phyloP scores from a whole-genome alignment of 2,888 invertebrate genomes.

The Rhamphomyia laevipes region DNA sequence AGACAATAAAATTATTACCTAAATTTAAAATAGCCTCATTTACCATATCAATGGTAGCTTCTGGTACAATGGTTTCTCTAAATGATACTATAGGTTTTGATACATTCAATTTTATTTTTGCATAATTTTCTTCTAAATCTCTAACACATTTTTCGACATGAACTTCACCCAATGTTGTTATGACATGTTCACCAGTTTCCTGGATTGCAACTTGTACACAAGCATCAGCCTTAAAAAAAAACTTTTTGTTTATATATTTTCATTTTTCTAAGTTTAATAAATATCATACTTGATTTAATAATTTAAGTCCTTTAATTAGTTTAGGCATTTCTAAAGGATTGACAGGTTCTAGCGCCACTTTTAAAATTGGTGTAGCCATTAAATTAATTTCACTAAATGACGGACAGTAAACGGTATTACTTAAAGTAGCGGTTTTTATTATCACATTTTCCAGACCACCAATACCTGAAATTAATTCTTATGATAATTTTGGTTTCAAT shows the following conservation, averaged over 20 bases:
- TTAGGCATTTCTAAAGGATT: slow-evolving; percentile 67
- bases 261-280: not conserved
- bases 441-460: slow-evolving; percentile 75
- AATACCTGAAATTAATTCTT: slow-evolving; percentile 45
- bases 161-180: slow-evolving; percentile 93
- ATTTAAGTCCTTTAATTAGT: slow-evolving; percentile 61
- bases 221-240: slow-evolving; percentile 50
- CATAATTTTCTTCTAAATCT: slow-evolving; percentile 73
- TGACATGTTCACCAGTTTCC: slow-evolving; percentile 89
- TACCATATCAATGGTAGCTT: slow-evolving; percentile 71
- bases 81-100: slow-evolving; percentile 96
- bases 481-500: slow-evolving; percentile 6
- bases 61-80: slow-evolving; percentile 79
- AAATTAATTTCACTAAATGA: slow-evolving; percentile 73
- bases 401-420: slow-evolving; percentile 67
- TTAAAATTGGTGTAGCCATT: slow-evolving; percentile 74
- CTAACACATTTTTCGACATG: slow-evolving; percentile 92
- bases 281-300: slow-evolving; percentile 67
- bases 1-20: slow-evolving; percentile 8
- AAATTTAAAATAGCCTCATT: slow-evolving; percentile 68
- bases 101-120: slow-evolving; percentile 74
- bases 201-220: slow-evolving; percentile 83
- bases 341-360: slow-evolving; percentile 85
- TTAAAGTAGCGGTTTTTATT: slow-evolving; percentile 81
- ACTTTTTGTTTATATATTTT: no score